Percentiles rank a stretch among this genome's conserved stretches.
Evolutionary conservation across 1,140 invertebrate genomes (phyloP).

Genomic region (Dendroctonus ponderosae): DNA sequence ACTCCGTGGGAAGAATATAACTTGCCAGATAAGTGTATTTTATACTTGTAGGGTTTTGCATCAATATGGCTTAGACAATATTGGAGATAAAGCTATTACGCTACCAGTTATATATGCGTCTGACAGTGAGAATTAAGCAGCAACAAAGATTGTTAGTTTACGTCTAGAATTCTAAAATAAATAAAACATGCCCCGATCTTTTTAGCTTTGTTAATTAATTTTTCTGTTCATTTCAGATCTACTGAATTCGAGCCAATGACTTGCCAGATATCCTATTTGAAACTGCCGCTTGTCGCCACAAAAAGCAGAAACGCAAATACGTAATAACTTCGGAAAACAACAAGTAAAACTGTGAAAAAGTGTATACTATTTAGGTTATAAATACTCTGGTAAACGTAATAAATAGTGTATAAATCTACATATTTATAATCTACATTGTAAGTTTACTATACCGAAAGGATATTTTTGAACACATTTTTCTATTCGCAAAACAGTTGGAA

Average conservation of each 20-base stretch:
- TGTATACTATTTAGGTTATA: conserved; percentile 50
- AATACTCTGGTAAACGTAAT: conserved; percentile 41
- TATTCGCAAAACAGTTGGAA: conserved; percentile 13
- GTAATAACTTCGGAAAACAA: conserved; percentile 41
- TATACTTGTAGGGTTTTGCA: conserved; percentile 10
- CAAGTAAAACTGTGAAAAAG: conserved; percentile 41
- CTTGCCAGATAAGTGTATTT: conserved; percentile 22
- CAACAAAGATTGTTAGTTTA: too few relatives aligned
- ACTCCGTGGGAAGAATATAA: conserved; percentile 24
- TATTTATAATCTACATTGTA: conserved; percentile 43
- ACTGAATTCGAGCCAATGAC: too few relatives aligned
- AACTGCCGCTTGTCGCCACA: conserved; percentile 32
- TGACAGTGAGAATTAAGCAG: too few relatives aligned
- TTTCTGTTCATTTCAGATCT: neutral
- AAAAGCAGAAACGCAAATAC: conserved; percentile 38
- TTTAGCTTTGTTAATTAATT: too few relatives aligned
- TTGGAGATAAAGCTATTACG: too few relatives aligned
- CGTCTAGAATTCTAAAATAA: too few relatives aligned
- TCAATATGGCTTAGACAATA: too few relatives aligned
- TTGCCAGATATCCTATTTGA: too few relatives aligned
- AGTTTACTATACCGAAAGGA: conserved; percentile 38
- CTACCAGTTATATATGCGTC: too few relatives aligned
- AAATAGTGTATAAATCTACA: conserved; percentile 22
- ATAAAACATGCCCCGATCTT: too few relatives aligned
- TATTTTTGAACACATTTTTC: conserved; percentile 36